Base-by-base conservation (phyloP, 2,113 vertebrate species). In the Numida meleagris region DNA sequence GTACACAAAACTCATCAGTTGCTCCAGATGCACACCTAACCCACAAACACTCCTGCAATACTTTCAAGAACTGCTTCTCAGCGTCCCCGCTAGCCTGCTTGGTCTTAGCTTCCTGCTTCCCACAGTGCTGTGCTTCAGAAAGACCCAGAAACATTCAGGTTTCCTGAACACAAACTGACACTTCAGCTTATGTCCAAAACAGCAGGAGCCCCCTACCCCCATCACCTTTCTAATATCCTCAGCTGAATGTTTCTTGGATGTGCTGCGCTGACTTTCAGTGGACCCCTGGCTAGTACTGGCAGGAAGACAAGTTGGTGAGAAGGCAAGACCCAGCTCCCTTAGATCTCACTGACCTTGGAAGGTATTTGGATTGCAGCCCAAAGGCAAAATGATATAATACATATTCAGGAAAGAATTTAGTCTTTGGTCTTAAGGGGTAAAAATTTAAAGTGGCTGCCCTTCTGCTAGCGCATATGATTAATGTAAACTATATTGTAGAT, bases 291-390 rank as follows among this genome's bases (percentile, higher is more conserved):
- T 81, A 20, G 59, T 50, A 29, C 38, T 95, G 83, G 93, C 93
- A 93, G 76, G 31, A 70, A 23, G 75, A 92, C 85, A 96, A 87
- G 57, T 20, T 84, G 78, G 63, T 88, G 73, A 88, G 77, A 94
- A 93, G 79, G 92, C 67, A 88, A 88, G 59, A 78, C 63, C 71
- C 61, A 86, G 68, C 86, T 93, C 93, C 62, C 76, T 92, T 59
- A 91, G 93, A 84, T 88, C 86, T 88, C 58, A 6, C 63, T 95
- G 96, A 95, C 94, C 95, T 97, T 95, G 93, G 88, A 65, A 92
- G 80, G 84, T 90, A 90, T 21, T 88, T 96, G 93, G 87, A 93
- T 61, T 46, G 51, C 73, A 91, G 88, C 93, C 94, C 92, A 85
- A 91, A 93, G 63, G 84, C 82, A 93, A 91, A 94, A 86, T 78